Evolutionary conservation across 2,888 invertebrate species (phyloP), one percentile per base, ranked within the genome.

Genomic region (Halocaridina rubra): DNA sequence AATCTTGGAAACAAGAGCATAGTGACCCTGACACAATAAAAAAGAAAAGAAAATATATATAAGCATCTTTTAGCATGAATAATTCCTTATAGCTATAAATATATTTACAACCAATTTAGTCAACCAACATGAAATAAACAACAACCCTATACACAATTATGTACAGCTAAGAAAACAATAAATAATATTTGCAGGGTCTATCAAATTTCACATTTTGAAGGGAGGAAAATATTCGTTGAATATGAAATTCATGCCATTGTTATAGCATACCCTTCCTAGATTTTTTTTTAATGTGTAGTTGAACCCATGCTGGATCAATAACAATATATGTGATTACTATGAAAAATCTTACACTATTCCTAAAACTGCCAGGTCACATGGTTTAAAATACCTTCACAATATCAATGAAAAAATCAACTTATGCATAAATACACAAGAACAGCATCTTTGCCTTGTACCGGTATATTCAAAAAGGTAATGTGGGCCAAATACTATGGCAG

Each of bases 111-210:
- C 84, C 84, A 84, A 84, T 84, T 57, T 32, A 57, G 46, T 77
- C 79, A 84, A 84, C 29, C 79, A 84, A 84, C 84, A 79, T 71
- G 64, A 79, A 79, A 75, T 79, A 79, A 84, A 67, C 84, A 82
- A 84, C 77, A 78, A 64, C 32, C 74, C 84, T 84, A 79, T 84
- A 84, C 78, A 79, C 75, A 74, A 84, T 39, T 75, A 84, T 84
- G 74, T 84, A 84, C 67, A 79, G 24, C 57, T 74, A 78, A 79
- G 24, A 78, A 84, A 79, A 64, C 39, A 74, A 76, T 19, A 8
- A 67, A 69, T 46, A 39, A 46, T 46, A 39, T 46, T 16, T 22
- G 53, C 74, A 69, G 33, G 29, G 39, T 46, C 46, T 27, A 19
- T 46, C n/a, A 30, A 33, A 61, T 39, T 27, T 82, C 57, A 53